phyloP scores from a whole-genome alignment of 1,140 invertebrate genomes.

The Achatina immaculata region DNA sequence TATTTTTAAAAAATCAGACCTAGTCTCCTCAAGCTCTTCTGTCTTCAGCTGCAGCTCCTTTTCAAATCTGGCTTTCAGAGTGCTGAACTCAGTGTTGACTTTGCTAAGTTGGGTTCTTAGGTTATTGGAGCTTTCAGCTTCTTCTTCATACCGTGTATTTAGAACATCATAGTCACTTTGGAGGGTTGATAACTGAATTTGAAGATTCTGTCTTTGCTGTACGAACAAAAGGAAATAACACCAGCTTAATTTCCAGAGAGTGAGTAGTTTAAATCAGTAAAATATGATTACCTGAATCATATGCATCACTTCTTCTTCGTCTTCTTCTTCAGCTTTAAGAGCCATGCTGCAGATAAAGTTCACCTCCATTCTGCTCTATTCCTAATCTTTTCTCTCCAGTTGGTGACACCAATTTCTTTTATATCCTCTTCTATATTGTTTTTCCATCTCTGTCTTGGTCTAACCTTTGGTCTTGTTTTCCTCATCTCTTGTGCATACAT shows the following conservation, averaged over 20 bases:
- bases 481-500: no score
- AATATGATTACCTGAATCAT: neutral
- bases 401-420: no score
- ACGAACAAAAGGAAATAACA: constrained; percentile 36
- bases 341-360: no score
- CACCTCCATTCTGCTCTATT: no score
- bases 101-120: constrained; percentile 63
- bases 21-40: constrained; percentile 70
- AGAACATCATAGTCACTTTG: constrained; percentile 70
- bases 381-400: no score
- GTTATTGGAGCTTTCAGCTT: constrained; percentile 63
- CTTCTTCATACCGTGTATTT: constrained; percentile 69
- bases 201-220: constrained; percentile 68
- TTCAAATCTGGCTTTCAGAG: constrained; percentile 68
- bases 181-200: constrained; percentile 63
- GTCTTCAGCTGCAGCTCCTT: constrained; percentile 67
- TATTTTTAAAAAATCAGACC: constrained; percentile 45
- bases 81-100: constrained; percentile 60
- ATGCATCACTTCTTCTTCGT: neutral
- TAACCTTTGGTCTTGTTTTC: no score
- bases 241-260: no score
- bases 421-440: no score
- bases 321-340: no score
- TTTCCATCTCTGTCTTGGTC: no score
- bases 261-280: no score